A percentile compares a stretch with the other conserved stretches of the same genome.
These are phyloP conservation scores for Grallaria varia DNA, from an alignment of 2,113 vertebrate genomes.

Conservation along the genomic window DNA sequence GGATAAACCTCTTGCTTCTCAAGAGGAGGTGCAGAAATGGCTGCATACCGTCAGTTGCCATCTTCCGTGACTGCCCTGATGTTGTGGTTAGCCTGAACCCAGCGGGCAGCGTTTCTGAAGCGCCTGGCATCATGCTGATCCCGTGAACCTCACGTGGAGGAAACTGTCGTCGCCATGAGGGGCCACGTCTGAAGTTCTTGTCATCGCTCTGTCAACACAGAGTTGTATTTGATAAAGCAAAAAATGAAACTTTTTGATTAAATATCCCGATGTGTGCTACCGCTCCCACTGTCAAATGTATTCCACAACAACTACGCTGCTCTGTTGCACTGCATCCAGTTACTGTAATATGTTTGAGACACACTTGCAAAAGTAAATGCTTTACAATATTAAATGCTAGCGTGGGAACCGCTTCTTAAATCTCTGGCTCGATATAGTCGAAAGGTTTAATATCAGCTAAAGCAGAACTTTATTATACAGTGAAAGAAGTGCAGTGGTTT, in stretches of 20 bases:
- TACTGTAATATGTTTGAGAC: neutral
- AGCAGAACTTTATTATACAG: neutral
- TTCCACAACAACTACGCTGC: neutral
- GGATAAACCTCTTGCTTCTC: neutral
- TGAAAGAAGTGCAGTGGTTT: neutral
- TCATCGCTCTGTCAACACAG: conserved; percentile 83
- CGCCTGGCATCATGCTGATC: conserved; percentile 99
- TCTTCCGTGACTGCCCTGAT: conserved; percentile 89
- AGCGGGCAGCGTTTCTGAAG: conserved; percentile 93
- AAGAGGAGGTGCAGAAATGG: neutral
- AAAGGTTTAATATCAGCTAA: neutral
- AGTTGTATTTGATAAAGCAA: neutral
- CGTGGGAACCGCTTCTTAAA: neutral
- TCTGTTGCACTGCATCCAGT: neutral
- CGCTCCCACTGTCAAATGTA: neutral
- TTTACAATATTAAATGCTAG: neutral
- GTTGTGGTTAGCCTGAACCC: conserved; percentile 94
- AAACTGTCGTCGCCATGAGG: conserved; percentile 96
- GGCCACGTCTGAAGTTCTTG: conserved; percentile 89
- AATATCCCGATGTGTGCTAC: neutral
- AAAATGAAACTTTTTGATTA: neutral
- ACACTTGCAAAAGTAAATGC: neutral
- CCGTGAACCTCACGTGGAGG: conserved; percentile 92
- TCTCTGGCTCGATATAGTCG: neutral
- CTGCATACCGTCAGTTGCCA: conserved; percentile 87